phyloP scores from a whole-genome alignment of 2,113 vertebrate genomes.

The Sorex araneus region DNA sequence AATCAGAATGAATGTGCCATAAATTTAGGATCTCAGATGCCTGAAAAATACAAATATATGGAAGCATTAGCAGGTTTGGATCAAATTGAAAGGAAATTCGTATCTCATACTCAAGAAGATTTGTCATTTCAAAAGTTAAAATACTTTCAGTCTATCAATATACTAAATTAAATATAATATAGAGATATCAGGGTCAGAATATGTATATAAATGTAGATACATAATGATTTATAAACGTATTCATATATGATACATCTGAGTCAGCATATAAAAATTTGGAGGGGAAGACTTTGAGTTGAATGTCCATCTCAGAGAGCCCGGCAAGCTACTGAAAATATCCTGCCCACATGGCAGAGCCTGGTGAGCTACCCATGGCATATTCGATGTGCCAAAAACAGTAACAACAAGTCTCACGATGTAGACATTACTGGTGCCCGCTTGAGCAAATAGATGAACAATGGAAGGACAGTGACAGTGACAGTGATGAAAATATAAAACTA shows the following conservation, averaged over 20 bases:
- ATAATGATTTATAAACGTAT: neutral
- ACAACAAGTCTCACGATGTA: too few species aligned
- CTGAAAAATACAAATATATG: neutral
- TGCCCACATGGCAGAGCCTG: too few species aligned
- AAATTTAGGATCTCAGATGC: neutral
- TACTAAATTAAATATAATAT: neutral
- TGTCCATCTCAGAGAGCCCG: too few species aligned
- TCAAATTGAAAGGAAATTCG: neutral
- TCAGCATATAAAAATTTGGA: too few species aligned
- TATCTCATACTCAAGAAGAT: neutral
- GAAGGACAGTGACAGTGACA: too few species aligned
- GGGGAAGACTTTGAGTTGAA: neutral
- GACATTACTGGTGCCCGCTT: too few species aligned
- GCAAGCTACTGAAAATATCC: too few species aligned
- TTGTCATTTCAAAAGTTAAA: constrained; percentile 36
- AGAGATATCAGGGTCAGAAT: neutral
- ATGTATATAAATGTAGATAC: neutral
- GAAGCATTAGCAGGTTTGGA: neutral
- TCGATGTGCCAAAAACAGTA: too few species aligned
- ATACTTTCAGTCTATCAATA: neutral
- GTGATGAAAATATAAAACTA: constrained; percentile 43
- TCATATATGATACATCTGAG: too few species aligned
- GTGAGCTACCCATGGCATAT: too few species aligned
- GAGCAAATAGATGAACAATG: too few species aligned
- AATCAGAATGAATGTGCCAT: neutral